These are phyloP conservation scores for Silurus glanis DNA, from an alignment of 2,113 vertebrate genomes.

Conservation along the genomic window DNA sequence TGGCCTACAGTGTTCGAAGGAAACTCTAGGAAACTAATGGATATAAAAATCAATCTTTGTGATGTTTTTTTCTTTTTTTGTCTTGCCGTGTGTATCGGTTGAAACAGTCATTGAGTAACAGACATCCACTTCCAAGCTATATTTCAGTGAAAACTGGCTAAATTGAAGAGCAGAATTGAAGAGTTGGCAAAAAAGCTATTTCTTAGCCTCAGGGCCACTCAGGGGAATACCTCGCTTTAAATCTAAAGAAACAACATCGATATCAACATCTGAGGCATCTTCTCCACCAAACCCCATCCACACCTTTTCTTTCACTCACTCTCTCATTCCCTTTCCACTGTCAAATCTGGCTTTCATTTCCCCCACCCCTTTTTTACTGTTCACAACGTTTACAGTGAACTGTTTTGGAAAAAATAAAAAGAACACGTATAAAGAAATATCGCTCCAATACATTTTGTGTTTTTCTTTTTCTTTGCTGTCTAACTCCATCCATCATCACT, in stretches of 20 bases:
- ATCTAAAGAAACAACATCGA: slow-evolving; percentile 62
- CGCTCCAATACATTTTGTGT: slow-evolving; percentile 23
- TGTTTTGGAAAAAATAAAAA: slow-evolving; percentile 32
- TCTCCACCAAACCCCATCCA: slow-evolving; percentile 42
- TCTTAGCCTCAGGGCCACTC: slow-evolving; percentile 54
- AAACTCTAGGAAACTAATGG: slow-evolving; percentile 32
- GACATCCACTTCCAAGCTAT: slow-evolving; percentile 50
- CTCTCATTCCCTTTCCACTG: slow-evolving; percentile 24
- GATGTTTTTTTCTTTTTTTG: slow-evolving; percentile 34
- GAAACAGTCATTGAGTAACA: slow-evolving; percentile 50
- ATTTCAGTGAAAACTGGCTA: slow-evolving; percentile 56
- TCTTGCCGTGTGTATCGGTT: slow-evolving; percentile 33
- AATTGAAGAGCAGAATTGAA: slow-evolving; percentile 59
- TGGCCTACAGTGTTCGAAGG: slow-evolving; percentile 19
- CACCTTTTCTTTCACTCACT: slow-evolving; percentile 20
- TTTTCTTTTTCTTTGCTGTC: slow-evolving; percentile 11
- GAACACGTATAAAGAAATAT: slow-evolving; percentile 34
- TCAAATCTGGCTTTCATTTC: slow-evolving; percentile 27
- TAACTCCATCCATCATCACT: slow-evolving; percentile 13
- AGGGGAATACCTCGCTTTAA: slow-evolving; percentile 57
- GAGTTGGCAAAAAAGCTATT: slow-evolving; percentile 54
- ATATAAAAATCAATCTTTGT: slow-evolving; percentile 53
- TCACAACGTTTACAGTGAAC: slow-evolving; percentile 28
- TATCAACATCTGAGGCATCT: slow-evolving; percentile 59
- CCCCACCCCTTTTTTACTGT: not conserved